Conservation (phyloP, 1,140 invertebrate species). For the Zaprionus lachaisei region DNA sequence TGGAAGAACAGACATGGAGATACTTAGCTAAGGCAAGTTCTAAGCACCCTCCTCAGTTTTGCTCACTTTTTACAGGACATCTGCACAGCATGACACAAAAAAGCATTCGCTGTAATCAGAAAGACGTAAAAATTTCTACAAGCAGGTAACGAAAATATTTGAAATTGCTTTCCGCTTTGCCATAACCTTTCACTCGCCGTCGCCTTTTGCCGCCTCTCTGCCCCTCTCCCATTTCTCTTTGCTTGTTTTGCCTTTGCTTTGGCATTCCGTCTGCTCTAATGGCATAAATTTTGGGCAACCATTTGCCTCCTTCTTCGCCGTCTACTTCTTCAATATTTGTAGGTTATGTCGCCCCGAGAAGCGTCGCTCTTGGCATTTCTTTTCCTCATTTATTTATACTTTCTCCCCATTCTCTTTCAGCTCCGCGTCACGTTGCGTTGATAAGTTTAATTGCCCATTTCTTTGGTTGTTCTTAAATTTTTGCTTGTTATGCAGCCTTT, state of each 20-base stretch:
- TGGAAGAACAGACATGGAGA: background rate
- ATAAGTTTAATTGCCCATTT: conserved; percentile 79
- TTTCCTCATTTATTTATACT: conserved; percentile 44
- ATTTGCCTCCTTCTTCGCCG: conserved; percentile 6
- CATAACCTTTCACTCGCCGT: conserved; percentile 46
- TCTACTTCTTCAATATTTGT: conserved; percentile 20
- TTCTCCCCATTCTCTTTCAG: background rate
- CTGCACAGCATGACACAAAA: conserved; percentile 35
- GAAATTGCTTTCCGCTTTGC: conserved; percentile 78
- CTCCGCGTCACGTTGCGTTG: conserved; percentile 46
- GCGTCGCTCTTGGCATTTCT: conserved; percentile 32
- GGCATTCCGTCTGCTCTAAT: conserved; percentile 76
- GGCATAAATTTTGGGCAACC: conserved; percentile 70
- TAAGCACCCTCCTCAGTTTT: no score
- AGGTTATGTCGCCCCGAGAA: conserved; percentile 34
- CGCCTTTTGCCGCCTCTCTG: background rate
- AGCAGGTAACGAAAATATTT: conserved; percentile 80
- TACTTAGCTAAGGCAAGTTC: background rate
- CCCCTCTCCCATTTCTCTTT: conserved; percentile 3
- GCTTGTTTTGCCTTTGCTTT: conserved; percentile 42
- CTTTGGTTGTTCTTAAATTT: conserved; percentile 35
- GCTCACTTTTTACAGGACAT: conserved; percentile 31
- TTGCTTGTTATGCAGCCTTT: conserved; percentile 47
- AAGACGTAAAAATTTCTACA: conserved; percentile 80
- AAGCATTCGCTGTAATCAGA: conserved; percentile 68